Evolutionary conservation across 2,888 invertebrate species (phyloP).

Genomic region (Mantis religiosa): DNA sequence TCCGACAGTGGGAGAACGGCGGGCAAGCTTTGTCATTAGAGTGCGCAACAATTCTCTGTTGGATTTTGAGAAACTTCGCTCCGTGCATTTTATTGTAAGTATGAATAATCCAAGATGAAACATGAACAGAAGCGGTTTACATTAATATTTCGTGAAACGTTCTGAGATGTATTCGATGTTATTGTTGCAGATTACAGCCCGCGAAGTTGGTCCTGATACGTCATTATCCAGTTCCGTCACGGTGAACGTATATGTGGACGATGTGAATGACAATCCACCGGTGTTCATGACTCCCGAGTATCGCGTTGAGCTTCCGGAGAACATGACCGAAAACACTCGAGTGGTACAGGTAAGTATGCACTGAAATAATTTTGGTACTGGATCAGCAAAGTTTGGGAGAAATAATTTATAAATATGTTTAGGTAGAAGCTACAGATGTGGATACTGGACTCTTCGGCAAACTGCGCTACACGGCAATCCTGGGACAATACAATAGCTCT

Average conservation of each 20-base stretch:
- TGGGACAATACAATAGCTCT: conserved; percentile 74
- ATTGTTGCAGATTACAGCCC: conserved; percentile 62
- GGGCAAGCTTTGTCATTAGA: conserved; percentile 73
- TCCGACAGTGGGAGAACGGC: conserved; percentile 76
- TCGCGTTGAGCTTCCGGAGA: conserved; percentile 72
- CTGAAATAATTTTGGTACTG: background rate
- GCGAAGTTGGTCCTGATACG: conserved; percentile 68
- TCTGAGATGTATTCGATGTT: background rate
- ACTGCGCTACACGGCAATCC: conserved; percentile 71
- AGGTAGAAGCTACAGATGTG: conserved; percentile 74
- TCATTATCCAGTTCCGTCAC: conserved; percentile 68
- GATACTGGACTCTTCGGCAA: conserved; percentile 76
- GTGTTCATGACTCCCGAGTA: conserved; percentile 70
- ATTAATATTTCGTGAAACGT: too few species aligned
- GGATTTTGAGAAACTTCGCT: conserved; percentile 78
- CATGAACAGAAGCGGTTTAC: too few species aligned
- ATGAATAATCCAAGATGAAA: background rate
- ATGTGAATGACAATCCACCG: conserved; percentile 86
- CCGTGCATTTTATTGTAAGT: conserved; percentile 67
- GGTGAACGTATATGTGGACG: conserved; percentile 62
- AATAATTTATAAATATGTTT: conserved; percentile 2
- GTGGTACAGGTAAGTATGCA: conserved; percentile 53
- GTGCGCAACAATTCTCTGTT: conserved; percentile 77
- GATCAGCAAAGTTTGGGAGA: background rate
- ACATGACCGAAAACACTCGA: conserved; percentile 68